Evolutionary conservation across 35 echinoderm and acorn worm genomes (phyloP).

Genomic region (Ophioderma brevispina): DNA sequence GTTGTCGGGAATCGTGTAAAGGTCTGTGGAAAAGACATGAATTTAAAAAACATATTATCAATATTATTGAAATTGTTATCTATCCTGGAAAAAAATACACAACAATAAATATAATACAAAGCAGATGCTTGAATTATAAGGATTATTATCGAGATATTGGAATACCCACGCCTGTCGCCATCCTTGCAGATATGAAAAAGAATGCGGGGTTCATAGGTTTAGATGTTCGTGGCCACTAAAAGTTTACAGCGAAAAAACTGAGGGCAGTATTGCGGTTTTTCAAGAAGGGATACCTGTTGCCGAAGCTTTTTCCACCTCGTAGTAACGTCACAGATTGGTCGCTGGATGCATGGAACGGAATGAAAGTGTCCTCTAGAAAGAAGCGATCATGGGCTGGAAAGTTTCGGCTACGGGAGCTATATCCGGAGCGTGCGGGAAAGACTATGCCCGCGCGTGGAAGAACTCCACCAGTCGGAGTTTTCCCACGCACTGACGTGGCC

Average conservation of each 20-base stretch:
- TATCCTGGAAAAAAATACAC: background rate
- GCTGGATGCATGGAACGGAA: too few species aligned
- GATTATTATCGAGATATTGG: conserved; percentile 35
- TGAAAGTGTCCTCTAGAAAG: too few species aligned
- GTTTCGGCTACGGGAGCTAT: too few species aligned
- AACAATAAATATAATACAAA: conserved; percentile 14
- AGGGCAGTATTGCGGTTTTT: background rate
- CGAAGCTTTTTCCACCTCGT: too few species aligned
- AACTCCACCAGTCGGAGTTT: too few species aligned
- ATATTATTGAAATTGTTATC: background rate
- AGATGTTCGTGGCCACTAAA: background rate
- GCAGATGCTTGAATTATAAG: conserved; percentile 24
- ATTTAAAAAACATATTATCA: background rate
- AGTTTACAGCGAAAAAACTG: background rate
- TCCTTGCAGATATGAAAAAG: conserved; percentile 47
- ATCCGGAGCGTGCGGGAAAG: too few species aligned
- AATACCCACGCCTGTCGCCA: conserved; percentile 85
- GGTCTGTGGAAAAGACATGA: conserved; percentile 61
- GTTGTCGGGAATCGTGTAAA: conserved; percentile 98
- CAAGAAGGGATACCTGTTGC: too few species aligned
- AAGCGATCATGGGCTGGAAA: too few species aligned
- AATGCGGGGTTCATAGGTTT: background rate
- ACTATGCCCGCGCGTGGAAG: too few species aligned
- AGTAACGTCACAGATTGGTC: too few species aligned
- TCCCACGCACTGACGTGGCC: too few species aligned